These are phyloP conservation scores for Channa argus DNA, from an alignment of 2,113 vertebrate species.

Conservation along the genomic window DNA sequence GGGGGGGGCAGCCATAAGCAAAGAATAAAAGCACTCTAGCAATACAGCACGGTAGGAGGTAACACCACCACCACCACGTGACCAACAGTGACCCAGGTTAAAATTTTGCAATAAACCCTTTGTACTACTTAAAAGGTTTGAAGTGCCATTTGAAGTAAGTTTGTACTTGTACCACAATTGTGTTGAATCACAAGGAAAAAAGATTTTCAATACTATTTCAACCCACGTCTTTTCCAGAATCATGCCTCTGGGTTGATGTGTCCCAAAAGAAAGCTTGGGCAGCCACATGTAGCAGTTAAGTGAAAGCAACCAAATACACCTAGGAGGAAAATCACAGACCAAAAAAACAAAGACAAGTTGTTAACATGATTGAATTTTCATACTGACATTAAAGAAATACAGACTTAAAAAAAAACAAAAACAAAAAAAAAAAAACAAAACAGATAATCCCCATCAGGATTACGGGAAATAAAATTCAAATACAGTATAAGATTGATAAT, in stretches of 20 bases:
- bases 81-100: constrained; percentile 69
- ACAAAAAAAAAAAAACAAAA: constrained; percentile 56
- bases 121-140: constrained; percentile 25
- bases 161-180: constrained; percentile 39
- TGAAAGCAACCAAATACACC: constrained; percentile 65
- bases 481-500: constrained; percentile 70
- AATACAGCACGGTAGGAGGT: constrained; percentile 71
- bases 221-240: constrained; percentile 52
- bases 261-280: constrained; percentile 56
- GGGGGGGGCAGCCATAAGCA: constrained; percentile 72
- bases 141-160: constrained; percentile 7
- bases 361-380: constrained; percentile 58
- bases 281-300: constrained; percentile 52
- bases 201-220: constrained; percentile 39
- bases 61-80: constrained; percentile 64
- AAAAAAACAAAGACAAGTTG: constrained; percentile 35
- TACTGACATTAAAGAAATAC: constrained; percentile 55
- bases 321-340: constrained; percentile 55
- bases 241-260: constrained; percentile 29
- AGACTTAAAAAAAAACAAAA: constrained; percentile 60
- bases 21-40: constrained; percentile 73
- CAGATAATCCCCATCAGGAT: constrained; percentile 56
- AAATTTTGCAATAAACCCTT: constrained; percentile 50
- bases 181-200: constrained; percentile 21
- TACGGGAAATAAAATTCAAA: constrained; percentile 67